phyloP scores from a whole-genome alignment of 2,888 invertebrate genomes.

The Elmis aenea region DNA sequence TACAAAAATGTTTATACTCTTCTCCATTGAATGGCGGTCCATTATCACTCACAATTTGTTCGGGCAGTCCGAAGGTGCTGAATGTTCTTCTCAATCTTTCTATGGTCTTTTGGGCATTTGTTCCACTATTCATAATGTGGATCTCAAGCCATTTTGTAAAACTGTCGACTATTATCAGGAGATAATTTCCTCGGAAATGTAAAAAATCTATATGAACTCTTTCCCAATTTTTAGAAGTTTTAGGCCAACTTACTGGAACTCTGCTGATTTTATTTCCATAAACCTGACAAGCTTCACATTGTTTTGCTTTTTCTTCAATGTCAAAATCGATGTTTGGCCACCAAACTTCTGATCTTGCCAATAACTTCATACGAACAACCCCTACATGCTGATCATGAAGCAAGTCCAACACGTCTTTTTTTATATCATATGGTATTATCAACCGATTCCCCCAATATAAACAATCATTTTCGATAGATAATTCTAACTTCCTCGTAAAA shows the following conservation, averaged over 20 bases:
- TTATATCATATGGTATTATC: too few species aligned
- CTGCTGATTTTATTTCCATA: background rate
- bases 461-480: slow-evolving; percentile 17
- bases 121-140: background rate
- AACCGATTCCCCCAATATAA: slow-evolving; percentile 23
- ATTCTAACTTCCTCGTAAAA: slow-evolving; percentile 8
- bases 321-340: slow-evolving; percentile 26
- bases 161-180: background rate
- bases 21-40: slow-evolving; percentile 1
- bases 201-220: slow-evolving; percentile 6
- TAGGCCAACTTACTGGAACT: slow-evolving; percentile 6
- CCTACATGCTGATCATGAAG: too few species aligned
- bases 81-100: background rate
- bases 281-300: too few species aligned
- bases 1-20: background rate
- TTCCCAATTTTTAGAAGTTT: slow-evolving; percentile 5
- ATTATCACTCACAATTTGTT: slow-evolving; percentile 1
- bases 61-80: background rate
- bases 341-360: slow-evolving; percentile 16
- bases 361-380: slow-evolving; percentile 23
- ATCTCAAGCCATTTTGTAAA: background rate
- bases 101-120: background rate
- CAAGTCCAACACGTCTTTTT: too few species aligned
- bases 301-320: slow-evolving; percentile 17
- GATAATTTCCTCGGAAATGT: too few species aligned